These are phyloP conservation scores for Aplochiton taeniatus DNA, from an alignment of 2,797 vertebrate genomes.

Conservation along the genomic window DNA sequence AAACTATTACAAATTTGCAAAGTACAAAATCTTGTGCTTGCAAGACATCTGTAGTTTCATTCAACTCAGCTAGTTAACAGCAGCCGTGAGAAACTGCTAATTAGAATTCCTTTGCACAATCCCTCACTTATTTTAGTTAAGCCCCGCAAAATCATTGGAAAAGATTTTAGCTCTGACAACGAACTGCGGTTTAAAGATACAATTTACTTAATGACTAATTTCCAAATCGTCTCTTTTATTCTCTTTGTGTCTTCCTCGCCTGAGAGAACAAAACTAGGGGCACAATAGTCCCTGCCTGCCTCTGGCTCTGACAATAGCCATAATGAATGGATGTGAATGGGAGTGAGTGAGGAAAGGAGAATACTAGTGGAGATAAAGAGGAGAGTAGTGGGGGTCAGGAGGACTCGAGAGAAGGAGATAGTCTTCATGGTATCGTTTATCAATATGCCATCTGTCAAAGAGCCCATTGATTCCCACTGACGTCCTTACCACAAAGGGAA, in stretches of 20 bases:
- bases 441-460: slow-evolving; percentile 35
- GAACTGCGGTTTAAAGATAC: slow-evolving; percentile 10
- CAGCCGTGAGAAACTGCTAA: too few relatives aligned
- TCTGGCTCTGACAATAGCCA: slow-evolving; percentile 64
- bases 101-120: too few relatives aligned
- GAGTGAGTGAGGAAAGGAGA: slow-evolving; percentile 39
- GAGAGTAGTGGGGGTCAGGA: neutral
- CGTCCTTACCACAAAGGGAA: slow-evolving; percentile 27
- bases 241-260: slow-evolving; percentile 55
- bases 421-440: slow-evolving; percentile 49
- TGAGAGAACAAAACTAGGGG: slow-evolving; percentile 51
- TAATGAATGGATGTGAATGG: slow-evolving; percentile 59
- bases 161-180: neutral
- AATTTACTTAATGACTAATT: slow-evolving; percentile 21
- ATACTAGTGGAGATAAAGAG: slow-evolving; percentile 2
- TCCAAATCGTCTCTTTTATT: slow-evolving; percentile 38
- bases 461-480: slow-evolving; percentile 38
- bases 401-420: slow-evolving; percentile 39
- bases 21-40: too few relatives aligned
- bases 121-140: too few relatives aligned
- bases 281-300: slow-evolving; percentile 70
- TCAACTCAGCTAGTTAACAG: too few relatives aligned
- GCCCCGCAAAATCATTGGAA: too few relatives aligned
- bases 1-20: too few relatives aligned
- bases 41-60: too few relatives aligned